Conservation (phyloP, 2,113 vertebrate genomes). For the Paradisaea rubra region DNA sequence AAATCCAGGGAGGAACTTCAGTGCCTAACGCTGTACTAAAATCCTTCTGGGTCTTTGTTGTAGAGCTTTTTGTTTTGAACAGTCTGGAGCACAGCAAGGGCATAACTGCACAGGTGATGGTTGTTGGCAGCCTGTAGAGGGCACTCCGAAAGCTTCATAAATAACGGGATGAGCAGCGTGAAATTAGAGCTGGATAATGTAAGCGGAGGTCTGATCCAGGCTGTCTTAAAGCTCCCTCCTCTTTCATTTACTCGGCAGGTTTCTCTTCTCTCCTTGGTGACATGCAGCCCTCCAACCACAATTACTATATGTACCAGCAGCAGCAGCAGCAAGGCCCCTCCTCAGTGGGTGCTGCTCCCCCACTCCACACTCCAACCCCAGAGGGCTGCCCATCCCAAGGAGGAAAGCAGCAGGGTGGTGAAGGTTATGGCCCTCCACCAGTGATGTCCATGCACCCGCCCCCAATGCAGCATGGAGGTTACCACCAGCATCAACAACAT, state of each 20-base stretch:
- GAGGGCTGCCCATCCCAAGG: constrained; percentile 72
- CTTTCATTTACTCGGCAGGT: constrained; percentile 32
- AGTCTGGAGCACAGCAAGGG: background rate
- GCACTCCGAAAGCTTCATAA: background rate
- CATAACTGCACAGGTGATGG: background rate
- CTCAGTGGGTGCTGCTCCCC: constrained; percentile 62
- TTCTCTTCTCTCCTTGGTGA: constrained; percentile 77
- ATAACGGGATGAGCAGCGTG: background rate
- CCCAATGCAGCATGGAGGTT: constrained; percentile 71
- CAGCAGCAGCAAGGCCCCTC: constrained; percentile 69
- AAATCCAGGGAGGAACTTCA: background rate
- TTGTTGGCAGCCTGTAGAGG: constrained; percentile 18
- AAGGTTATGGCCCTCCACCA: constrained; percentile 67
- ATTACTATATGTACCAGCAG: constrained; percentile 80
- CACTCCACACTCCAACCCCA: constrained; percentile 88
- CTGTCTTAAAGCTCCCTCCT: background rate
- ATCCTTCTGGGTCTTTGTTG: background rate
- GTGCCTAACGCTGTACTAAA: background rate
- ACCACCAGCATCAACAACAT: constrained; percentile 73
- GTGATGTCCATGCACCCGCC: constrained; percentile 76
- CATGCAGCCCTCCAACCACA: constrained; percentile 77
- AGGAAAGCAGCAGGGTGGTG: constrained; percentile 66
- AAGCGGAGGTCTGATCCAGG: background rate
- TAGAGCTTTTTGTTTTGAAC: background rate
- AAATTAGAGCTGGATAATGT: background rate